phyloP scores from a whole-genome alignment of 2,888 invertebrate genomes.

The Apotomis betuletana region DNA sequence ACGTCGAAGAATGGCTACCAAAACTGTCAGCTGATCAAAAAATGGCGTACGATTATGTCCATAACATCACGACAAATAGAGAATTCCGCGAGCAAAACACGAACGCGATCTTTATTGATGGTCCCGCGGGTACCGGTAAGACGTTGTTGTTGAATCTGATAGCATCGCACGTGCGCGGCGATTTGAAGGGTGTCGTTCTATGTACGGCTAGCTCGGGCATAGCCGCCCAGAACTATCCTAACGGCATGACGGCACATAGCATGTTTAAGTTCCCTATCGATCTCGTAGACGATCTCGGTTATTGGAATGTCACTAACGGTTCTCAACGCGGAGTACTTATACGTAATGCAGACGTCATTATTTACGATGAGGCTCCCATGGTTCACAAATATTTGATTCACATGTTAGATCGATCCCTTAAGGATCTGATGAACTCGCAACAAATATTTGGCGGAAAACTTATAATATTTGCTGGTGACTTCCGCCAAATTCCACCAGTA shows the following conservation, averaged over 20 bases:
- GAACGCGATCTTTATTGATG: constrained; percentile 27
- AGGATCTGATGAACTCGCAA: constrained; percentile 32
- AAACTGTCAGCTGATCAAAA: not conserved
- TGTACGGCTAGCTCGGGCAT: constrained; percentile 9
- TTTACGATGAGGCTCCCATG: constrained; percentile 38
- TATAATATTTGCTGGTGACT: constrained; percentile 43
- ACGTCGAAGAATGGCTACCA: not conserved
- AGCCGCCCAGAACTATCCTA: constrained; percentile 19
- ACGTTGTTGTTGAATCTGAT: constrained; percentile 14
- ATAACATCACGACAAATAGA: not conserved
- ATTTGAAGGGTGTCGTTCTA: not conserved
- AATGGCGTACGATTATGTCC: not conserved
- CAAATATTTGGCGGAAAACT: constrained; percentile 42
- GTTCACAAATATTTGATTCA: constrained; percentile 36
- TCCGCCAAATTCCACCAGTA: constrained; percentile 43
- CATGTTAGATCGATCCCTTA: constrained; percentile 29
- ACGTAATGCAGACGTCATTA: constrained; percentile 16
- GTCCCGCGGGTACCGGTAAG: constrained; percentile 34
- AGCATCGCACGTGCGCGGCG: not conserved
- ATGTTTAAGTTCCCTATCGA: constrained; percentile 33
- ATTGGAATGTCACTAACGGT: constrained; percentile 7
- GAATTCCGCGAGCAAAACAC: constrained; percentile 8
- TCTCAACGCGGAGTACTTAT: constrained; percentile 27
- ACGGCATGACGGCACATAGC: constrained; percentile 27
- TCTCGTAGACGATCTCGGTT: constrained; percentile 25